Evolutionary conservation across 2,888 invertebrate species (phyloP).

Genomic region (Pelosia muscerda): DNA sequence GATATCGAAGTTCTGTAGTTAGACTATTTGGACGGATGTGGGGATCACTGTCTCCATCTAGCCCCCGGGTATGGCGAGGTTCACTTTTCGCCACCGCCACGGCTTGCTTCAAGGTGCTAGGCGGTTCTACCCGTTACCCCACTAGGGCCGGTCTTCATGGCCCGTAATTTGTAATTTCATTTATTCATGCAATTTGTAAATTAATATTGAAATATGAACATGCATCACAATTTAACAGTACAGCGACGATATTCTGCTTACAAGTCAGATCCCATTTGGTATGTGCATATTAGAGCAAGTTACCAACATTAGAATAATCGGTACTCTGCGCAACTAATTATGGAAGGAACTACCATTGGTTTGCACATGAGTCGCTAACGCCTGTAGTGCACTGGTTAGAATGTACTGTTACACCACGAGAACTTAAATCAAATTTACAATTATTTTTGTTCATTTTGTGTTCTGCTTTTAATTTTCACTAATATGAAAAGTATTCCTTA

Average conservation of each 20-base stretch:
- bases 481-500: neutral
- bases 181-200: neutral
- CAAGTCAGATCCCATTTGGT: slow-evolving; percentile 25
- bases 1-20: no score
- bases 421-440: neutral
- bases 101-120: no score
- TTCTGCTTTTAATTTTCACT: no score
- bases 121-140: no score
- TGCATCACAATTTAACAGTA: neutral
- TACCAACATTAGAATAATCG: slow-evolving; percentile 51
- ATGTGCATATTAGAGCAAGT: slow-evolving; percentile 49
- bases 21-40: no score
- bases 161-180: no score
- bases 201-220: neutral
- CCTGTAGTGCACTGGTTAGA: neutral
- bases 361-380: neutral
- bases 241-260: slow-evolving; percentile 5
- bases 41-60: no score
- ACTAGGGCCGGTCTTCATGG: no score
- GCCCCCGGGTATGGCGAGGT: no score
- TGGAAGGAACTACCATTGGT: slow-evolving; percentile 3
- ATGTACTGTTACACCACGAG: neutral
- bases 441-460: neutral
- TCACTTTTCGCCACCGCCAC: no score
- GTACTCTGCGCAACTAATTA: slow-evolving; percentile 26